A percentile compares a stretch with the other conserved stretches of the same genome.
Evolutionary conservation across 2,113 vertebrate species (phyloP).

Genomic region (Macquaria australasica): DNA sequence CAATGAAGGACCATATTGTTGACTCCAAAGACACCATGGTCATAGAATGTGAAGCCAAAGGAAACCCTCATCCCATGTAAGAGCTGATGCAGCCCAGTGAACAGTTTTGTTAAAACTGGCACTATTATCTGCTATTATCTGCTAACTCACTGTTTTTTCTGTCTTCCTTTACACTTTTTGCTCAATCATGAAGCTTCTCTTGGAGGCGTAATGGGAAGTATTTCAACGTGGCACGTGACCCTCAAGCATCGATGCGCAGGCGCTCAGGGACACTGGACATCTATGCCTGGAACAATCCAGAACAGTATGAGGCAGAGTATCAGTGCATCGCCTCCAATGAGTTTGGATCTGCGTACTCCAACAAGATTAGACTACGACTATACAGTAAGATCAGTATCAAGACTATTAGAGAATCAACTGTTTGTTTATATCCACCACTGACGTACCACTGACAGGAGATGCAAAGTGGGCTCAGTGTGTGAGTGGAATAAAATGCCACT

Average conservation of each 20-base stretch:
- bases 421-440: conserved; percentile 1
- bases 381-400: conserved; percentile 90
- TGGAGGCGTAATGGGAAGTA: conserved; percentile 96
- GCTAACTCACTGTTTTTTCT: background rate
- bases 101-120: background rate
- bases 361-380: conserved; percentile 92
- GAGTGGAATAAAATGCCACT: background rate
- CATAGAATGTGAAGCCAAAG: conserved; percentile 96
- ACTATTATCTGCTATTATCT: background rate
- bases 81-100: conserved; percentile 50
- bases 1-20: conserved; percentile 94
- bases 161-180: background rate
- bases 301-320: conserved; percentile 96
- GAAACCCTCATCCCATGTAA: conserved; percentile 94
- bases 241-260: conserved; percentile 90
- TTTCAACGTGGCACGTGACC: conserved; percentile 94
- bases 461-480: background rate
- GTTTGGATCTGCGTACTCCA: conserved; percentile 93
- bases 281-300: conserved; percentile 90
- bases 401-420: background rate
- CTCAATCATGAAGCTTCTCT: conserved; percentile 87
- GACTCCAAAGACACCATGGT: conserved; percentile 95
- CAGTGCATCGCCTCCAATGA: conserved; percentile 95
- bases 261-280: conserved; percentile 94
- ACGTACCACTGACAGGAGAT: background rate